Evolutionary conservation across 2,888 invertebrate species (phyloP), one percentile per base, ranked within the genome.

Genomic region (Agonopterix heracliana): DNA sequence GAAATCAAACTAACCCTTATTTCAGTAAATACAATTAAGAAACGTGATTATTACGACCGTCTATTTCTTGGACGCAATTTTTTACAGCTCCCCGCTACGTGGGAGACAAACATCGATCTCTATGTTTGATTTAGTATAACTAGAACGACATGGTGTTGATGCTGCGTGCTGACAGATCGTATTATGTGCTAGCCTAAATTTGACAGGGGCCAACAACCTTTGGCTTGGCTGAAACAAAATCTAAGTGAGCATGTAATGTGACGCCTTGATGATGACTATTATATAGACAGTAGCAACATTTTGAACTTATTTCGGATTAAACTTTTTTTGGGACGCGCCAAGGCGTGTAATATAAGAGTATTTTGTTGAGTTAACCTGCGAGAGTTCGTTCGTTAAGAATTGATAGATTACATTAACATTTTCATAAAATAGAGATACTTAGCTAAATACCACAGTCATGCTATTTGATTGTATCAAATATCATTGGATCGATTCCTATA

Each of bases 141-240:
- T 46, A 49, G 34, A 41, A 44, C 44, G 45, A 41, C n/a, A n/a
- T 45, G 46, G 46, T 45, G 46, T 35, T 40, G 49, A 48, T 47
- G 46, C 41, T 14, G 12, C 43, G 49, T 26, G 45, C 51, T 43
- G 41, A 41, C 48, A 49, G 26, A 26, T 26, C 26, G 5, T 26
- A 26, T 26, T 26, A 26, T 26, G 26, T 26, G 26, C 26, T 26
- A 26, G 26, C 26, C 26, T 26, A 26, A 26, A 26, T 26, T 14
- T 14, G 14, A 26, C 44, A 42, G 38, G 38, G 52, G 49, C 26
- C 47, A 40, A 41, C 45, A 45, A 52, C 49, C 52, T 12, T 44
- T 26, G 36, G 34, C 44, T 9, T 43, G n/a, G 41, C 44, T 9
- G 46, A 34, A 38, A 17, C 42, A 34, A 49, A 40, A 46, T 17